Base-by-base conservation (phyloP, 1,140 invertebrate species). In the Muscidifurax raptorellus region DNA sequence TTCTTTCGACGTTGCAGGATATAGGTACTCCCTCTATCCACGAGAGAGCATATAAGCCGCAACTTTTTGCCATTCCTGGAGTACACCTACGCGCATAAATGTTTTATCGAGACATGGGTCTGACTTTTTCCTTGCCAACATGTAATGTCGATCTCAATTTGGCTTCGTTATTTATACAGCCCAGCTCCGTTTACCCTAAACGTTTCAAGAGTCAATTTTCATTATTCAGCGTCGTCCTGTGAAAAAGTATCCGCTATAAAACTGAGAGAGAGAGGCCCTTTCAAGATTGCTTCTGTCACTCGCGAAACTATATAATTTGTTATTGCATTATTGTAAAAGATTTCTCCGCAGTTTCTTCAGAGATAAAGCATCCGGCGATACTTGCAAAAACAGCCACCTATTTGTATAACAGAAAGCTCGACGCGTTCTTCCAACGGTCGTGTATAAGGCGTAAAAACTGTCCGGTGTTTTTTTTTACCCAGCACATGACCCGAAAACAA, bases 401-500 rank as follows among this genome's bases (percentile, higher is more conserved):
- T 59, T 59, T 59, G 52, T 59, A n/a, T 59, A 59, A 59, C 52
- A n/a, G 52, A 59, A 59, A 59, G 52, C 52, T 59, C 52, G 52
- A 59, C 52, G 52, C 52, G 18, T 59, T 7, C 52, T 59, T 59
- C 22, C 52, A 18, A 7, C 18, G 2, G 15, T 59, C 52, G 52
- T 6, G 18, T 59, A n/a, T n/a, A n/a, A n/a, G 18, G 18, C n/a
- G 52, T 59, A 59, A 59, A 28, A 69, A 27, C 67, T 12, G 2
- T 7, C 67, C 27, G 67, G 9, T 69, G 67, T 28, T 12, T 13
- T 7, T 28, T 69, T 69, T 69, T 69, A 4, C 28, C 6, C 13
- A 15, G 47, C 25, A 9, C 47, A 44, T 77, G 47, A 77, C 15
- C 52, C 75, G 40, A 77, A 59, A 59, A 77, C 52, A 77, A 64